Conservation (phyloP, 2,113 vertebrate genomes). For the Bostrychus sinensis region DNA sequence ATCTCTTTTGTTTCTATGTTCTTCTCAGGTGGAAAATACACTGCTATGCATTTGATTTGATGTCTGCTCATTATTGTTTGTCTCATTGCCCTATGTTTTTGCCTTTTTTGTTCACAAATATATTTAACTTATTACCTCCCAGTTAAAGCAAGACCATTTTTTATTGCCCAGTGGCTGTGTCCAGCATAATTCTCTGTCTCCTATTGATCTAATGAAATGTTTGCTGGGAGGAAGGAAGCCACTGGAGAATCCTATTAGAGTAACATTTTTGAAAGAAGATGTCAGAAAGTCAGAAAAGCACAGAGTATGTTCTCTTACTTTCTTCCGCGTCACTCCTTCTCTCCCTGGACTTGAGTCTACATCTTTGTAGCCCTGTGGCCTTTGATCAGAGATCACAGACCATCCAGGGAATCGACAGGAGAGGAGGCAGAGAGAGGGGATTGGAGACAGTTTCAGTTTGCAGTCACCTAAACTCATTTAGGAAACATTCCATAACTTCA, state of each 20-base stretch:
- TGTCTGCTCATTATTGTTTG: conserved; percentile 61
- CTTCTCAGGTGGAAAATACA: conserved; percentile 82
- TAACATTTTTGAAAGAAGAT: conserved; percentile 45
- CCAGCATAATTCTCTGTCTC: conserved; percentile 52
- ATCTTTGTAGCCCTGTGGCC: conserved; percentile 59
- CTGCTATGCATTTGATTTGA: conserved; percentile 77
- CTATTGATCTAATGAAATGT: conserved; percentile 60
- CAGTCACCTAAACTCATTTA: conserved; percentile 57
- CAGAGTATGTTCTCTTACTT: conserved; percentile 34
- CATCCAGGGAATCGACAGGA: conserved; percentile 40
- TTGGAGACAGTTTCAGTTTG: conserved; percentile 36
- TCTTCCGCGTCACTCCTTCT: conserved; percentile 34
- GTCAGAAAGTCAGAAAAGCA: conserved; percentile 44
- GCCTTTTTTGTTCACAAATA: conserved; percentile 54
- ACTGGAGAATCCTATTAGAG: conserved; percentile 58
- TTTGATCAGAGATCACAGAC: conserved; percentile 68
- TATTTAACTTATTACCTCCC: conserved; percentile 48
- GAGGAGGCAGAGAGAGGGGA: conserved; percentile 26
- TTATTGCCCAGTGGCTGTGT: conserved; percentile 49
- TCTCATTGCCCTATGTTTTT: conserved; percentile 53
- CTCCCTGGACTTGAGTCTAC: conserved; percentile 48
- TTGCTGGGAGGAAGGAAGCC: conserved; percentile 54
- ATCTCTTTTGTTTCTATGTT: conserved; percentile 71
- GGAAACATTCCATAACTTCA: conserved; percentile 79
- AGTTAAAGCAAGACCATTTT: conserved; percentile 36